Base-by-base conservation (phyloP, 1,140 invertebrate genomes). In the Dinothrombium tinctorium region DNA sequence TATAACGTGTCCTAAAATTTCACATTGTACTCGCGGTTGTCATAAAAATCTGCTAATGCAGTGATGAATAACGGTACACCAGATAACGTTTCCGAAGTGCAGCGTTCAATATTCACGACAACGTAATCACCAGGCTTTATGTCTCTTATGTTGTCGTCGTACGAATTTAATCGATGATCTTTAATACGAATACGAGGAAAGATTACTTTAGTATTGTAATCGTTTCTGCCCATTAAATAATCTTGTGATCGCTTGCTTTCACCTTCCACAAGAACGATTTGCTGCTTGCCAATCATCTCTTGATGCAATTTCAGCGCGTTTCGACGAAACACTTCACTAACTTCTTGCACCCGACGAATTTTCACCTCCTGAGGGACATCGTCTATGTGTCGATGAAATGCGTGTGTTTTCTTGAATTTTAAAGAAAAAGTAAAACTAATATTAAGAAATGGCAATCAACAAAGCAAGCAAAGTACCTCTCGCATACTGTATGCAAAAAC, bases 401-500 rank as follows among this genome's bases (percentile, higher is more conserved):
- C 87, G 40, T 74, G 69, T 2, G 87, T 95, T 72, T 87, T 92
- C 71, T 82, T 51, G 19, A 48, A 47, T 36, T 48, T 20, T 42
- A 47, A 48, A 50, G 53, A 44, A 48, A 35, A 29, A 43, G 9
- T 22, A n/a, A n/a, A n/a, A n/a, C n/a, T n/a, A n/a, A n/a, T 3
- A 36, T 12, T 2, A 35, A 49, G n/a, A 40, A 44, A 12, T 12
- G 9, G 22, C 9, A 14, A 20, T 3, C 17, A 20, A 33, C 4
- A 23, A 40, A 31, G 3, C 14, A 20, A 25, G 38, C 25, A 22
- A 41, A 28, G 50, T 53, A 81, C 77, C 68, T 89, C 76, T 58
- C 89, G 67, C 80, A 94, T 84, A 53, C 86, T 94, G 56, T 95
- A 96, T 0, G 75, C 68, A 59, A 87, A 96, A 24, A 83, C 57